Evolutionary conservation across 2,113 vertebrate species (phyloP), one percentile per base, ranked within the genome.

Genomic region (Phoenicopterus ruber): DNA sequence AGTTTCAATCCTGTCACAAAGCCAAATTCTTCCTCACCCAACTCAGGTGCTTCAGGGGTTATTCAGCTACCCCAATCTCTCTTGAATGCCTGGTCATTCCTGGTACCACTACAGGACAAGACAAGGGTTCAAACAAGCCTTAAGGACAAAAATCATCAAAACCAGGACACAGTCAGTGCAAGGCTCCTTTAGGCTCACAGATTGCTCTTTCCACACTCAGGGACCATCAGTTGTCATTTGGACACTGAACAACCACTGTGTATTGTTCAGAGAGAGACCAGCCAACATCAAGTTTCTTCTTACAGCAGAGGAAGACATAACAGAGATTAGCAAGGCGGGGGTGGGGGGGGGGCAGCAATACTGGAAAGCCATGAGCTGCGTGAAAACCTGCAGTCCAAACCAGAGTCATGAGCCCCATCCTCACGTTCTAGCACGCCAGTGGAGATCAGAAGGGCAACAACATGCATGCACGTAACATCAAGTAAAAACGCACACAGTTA

Each of bases 161-260:
- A 25, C 6, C 31, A 86, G 26, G 26, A 63, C 0, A 0, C 2
- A 63, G 38, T 11, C 34, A 32, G 17, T 20, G 6, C 1, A 9
- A 82, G 25, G 63, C 31, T 79, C 61, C 29, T 72, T 28, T 1
- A 90, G 52, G 57, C 29, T 88, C 50, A 80, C 29, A 70, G 79
- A 65, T 22, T 70, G 47, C 65, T 67, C 38, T 87, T n/a, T n/a
- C 46, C 58, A 61, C 38, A 46, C 32, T 74, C 50, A 74, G 29
- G 25, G 34, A 70, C 16, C 25, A 34, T 13, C 54, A 40, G 34
- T 1, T 88, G 47, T 63, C 36, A 29, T 42, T 50, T 70, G 49
- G 66, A 63, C 36, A 77, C 28, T 26, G 42, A 72, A 63, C 8
- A 28, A 92, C 13, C 38, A 40, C 19, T 40, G 40, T 36, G 13